These are phyloP conservation scores for Syngnathus scovelli DNA, from an alignment of 2,113 vertebrate species.

Conservation along the genomic window DNA sequence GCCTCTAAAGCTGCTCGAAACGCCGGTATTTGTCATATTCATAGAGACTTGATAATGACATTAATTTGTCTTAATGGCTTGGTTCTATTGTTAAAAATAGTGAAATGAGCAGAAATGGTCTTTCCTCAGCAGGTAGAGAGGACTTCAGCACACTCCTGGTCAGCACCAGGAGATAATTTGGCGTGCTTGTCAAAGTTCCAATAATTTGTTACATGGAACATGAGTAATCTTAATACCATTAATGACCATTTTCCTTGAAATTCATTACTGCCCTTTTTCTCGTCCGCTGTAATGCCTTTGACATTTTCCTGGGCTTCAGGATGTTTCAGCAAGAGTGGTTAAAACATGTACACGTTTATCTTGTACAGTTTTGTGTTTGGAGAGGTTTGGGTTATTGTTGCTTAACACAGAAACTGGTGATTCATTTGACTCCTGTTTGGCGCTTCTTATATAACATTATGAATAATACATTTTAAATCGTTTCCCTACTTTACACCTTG, in stretches of 20 bases:
- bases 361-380: neutral
- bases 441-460: conserved; percentile 66
- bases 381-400: conserved; percentile 11
- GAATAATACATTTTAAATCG: conserved; percentile 72
- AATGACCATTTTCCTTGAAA: conserved; percentile 99
- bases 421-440: conserved; percentile 53
- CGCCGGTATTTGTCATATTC: conserved; percentile 99
- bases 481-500: neutral
- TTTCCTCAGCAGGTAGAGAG: conserved; percentile 98
- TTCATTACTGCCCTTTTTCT: conserved; percentile 99
- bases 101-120: conserved; percentile 99
- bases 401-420: conserved; percentile 51
- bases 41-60: conserved; percentile 99
- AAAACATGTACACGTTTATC: conserved; percentile 63
- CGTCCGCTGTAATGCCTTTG: conserved; percentile 96
- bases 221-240: conserved; percentile 99
- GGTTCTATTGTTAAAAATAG: conserved; percentile 99
- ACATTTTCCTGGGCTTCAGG: conserved; percentile 93
- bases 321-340: conserved; percentile 85
- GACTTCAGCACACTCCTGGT: conserved; percentile 88
- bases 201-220: conserved; percentile 99
- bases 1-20: conserved; percentile 98
- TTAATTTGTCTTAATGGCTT: conserved; percentile 99
- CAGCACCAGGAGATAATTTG: conserved; percentile 99
- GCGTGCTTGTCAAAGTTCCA: conserved; percentile 99